Evolutionary conservation across 2,888 invertebrate species (phyloP).

Genomic region (Formica aserva): DNA sequence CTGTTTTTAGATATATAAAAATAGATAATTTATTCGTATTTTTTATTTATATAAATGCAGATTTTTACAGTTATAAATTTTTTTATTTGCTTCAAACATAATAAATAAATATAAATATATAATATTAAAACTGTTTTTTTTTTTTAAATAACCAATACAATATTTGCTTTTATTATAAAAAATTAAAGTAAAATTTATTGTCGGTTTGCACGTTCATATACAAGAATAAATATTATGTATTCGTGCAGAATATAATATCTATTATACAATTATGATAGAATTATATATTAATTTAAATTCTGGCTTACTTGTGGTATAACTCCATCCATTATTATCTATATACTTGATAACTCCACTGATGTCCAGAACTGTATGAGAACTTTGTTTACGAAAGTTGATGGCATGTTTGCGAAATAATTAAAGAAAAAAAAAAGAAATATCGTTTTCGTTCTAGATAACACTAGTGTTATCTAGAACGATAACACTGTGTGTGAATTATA

Average conservation of each 20-base stretch:
- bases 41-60: too few relatives aligned
- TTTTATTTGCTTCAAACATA: too few relatives aligned
- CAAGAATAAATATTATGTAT: not conserved
- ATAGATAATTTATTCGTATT: too few relatives aligned
- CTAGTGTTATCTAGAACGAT: not conserved
- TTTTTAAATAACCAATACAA: too few relatives aligned
- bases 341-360: not conserved
- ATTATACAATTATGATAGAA: not conserved
- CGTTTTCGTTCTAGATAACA: slow-evolving; percentile 19
- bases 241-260: not conserved
- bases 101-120: too few relatives aligned
- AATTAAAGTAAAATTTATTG: not conserved
- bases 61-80: too few relatives aligned
- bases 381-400: not conserved
- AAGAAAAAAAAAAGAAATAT: not conserved
- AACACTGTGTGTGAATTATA: not conserved
- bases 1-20: too few relatives aligned
- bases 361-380: not conserved
- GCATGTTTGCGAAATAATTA: not conserved
- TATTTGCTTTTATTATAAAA: not conserved
- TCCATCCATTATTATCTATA: slow-evolving; percentile 6
- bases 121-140: too few relatives aligned
- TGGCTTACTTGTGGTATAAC: not conserved
- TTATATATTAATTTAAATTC: not conserved
- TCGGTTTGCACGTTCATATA: not conserved